Conservation (phyloP, 2,888 invertebrate genomes). For the Helicoverpa assulta region DNA sequence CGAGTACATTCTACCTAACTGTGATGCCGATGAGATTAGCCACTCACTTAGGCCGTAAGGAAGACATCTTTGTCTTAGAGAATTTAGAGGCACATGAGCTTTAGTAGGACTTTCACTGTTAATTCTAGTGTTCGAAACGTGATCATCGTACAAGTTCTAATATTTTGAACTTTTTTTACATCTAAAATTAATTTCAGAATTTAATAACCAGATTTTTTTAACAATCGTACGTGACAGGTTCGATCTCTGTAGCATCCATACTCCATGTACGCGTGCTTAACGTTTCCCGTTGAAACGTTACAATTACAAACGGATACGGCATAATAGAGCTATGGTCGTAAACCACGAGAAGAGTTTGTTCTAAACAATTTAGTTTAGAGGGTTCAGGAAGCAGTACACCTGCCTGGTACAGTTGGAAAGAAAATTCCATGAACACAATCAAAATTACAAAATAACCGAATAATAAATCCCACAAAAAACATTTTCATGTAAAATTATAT, state of each 20-base stretch:
- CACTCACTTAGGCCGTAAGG: background rate
- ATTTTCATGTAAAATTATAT: too few species aligned
- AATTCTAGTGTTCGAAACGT: too few species aligned
- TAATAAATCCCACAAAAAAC: too few species aligned
- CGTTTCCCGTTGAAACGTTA: slow-evolving; percentile 39
- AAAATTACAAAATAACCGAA: too few species aligned
- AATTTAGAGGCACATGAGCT: background rate
- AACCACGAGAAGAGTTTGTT: slow-evolving; percentile 69
- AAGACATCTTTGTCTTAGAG: background rate
- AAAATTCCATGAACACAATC: too few species aligned
- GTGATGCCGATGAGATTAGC: background rate
- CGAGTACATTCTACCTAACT: background rate
- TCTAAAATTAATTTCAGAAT: too few species aligned
- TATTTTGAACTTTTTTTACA: too few species aligned
- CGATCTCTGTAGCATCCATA: background rate
- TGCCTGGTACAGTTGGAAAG: too few species aligned
- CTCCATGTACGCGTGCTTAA: slow-evolving; percentile 15
- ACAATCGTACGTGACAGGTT: too few species aligned
- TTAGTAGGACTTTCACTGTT: too few species aligned
- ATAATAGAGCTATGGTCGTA: slow-evolving; percentile 67
- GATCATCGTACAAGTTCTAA: too few species aligned
- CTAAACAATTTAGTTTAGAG: slow-evolving; percentile 69
- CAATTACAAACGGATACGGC: slow-evolving; percentile 45
- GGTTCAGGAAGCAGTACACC: slow-evolving; percentile 53
- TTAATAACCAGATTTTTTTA: too few species aligned